These are phyloP conservation scores for Rhinoderma darwinii DNA, from an alignment of 2,113 vertebrate genomes.

Conservation along the genomic window DNA sequence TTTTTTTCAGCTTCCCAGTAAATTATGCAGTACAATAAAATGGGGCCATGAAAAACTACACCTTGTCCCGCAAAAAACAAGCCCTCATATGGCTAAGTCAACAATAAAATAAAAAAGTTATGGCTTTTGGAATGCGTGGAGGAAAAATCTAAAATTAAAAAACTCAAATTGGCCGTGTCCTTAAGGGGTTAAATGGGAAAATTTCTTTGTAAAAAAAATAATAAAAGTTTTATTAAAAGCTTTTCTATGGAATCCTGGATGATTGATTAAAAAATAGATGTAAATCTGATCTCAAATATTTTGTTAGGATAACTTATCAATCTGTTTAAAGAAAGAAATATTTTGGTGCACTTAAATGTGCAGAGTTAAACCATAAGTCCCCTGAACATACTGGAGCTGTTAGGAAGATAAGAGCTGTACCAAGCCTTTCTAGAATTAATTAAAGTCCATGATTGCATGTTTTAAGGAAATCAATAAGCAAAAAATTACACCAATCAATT, in stretches of 20 bases:
- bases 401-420: conserved; percentile 39
- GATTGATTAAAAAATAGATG: neutral
- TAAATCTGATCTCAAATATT: neutral
- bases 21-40: no score
- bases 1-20: no score
- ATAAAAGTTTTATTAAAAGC: neutral
- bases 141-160: no score
- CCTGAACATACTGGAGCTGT: conserved; percentile 46
- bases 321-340: conserved; percentile 7
- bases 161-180: no score
- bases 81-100: no score
- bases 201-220: neutral
- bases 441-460: conserved; percentile 58
- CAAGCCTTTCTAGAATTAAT: conserved; percentile 52
- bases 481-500: conserved; percentile 62
- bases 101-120: no score
- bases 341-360: conserved; percentile 22
- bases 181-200: no score
- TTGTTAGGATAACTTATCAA: conserved; percentile 22
- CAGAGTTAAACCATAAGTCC: conserved; percentile 34
- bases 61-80: no score
- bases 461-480: conserved; percentile 60
- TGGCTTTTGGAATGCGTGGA: no score
- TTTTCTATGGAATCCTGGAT: neutral
- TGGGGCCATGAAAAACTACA: no score